Conservation (phyloP, 2,113 vertebrate genomes). For the Actinemys pallida region DNA sequence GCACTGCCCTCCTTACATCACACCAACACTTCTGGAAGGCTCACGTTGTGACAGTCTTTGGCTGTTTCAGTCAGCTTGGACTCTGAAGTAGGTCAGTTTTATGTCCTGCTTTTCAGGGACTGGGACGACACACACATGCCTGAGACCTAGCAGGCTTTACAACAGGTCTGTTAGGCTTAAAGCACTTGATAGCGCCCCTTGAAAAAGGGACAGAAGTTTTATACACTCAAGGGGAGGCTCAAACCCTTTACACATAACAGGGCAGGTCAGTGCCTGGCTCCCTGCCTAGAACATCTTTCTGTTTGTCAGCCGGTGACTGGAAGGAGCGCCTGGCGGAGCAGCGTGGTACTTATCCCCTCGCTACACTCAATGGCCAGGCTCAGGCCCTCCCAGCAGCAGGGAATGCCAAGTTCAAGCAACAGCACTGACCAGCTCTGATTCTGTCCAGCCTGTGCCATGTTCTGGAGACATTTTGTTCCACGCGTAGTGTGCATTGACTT, state of each 20-base stretch:
- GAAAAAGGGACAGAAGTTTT: neutral
- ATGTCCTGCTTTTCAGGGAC: neutral
- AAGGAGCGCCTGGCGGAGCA: neutral
- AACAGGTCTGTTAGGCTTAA: neutral
- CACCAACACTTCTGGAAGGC: rapidly evolving
- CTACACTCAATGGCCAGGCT: neutral
- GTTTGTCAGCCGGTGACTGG: neutral
- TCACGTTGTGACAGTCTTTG: neutral
- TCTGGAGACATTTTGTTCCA: neutral
- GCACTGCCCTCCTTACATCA: no score
- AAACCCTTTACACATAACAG: neutral
- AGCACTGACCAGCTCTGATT: neutral
- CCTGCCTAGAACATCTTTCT: neutral
- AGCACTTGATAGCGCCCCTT: neutral
- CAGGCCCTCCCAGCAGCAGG: neutral
- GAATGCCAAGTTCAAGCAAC: neutral
- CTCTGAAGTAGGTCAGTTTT: neutral
- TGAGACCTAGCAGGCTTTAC: neutral
- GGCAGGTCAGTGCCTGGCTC: neutral
- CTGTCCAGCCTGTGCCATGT: neutral
- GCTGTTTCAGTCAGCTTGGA: neutral
- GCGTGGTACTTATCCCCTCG: no score
- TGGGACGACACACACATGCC: neutral
- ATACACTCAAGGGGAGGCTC: neutral
- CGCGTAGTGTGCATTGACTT: neutral